Conservation (phyloP, 2,797 vertebrate genomes). For the Sciurus carolinensis region DNA sequence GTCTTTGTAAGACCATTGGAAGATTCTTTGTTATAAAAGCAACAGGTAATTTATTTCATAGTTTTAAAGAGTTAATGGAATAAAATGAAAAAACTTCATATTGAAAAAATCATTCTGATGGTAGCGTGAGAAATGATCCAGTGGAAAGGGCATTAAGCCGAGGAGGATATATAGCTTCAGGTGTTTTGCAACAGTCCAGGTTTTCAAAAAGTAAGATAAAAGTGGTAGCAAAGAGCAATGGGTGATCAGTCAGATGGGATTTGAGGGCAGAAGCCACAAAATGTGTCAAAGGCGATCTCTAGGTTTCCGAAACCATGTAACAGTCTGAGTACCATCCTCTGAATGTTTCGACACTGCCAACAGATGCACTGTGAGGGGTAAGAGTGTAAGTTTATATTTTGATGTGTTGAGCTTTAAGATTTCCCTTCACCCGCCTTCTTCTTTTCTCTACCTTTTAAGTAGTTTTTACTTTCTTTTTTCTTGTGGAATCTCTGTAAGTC, state of each 20-base stretch:
- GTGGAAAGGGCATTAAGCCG: background rate
- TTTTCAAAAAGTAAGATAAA: background rate
- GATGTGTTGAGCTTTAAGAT: background rate
- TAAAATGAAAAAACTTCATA: background rate
- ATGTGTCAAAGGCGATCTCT: background rate
- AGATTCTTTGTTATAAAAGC: background rate
- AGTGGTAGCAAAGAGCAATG: too few relatives aligned
- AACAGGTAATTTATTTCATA: background rate
- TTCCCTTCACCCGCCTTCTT: background rate
- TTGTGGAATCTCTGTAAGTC: conserved; percentile 21
- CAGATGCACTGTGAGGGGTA: background rate
- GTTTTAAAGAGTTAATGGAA: background rate
- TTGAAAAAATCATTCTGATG: background rate
- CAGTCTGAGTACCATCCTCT: background rate
- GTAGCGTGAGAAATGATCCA: background rate
- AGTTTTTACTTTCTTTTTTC: background rate
- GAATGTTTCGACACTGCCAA: fast-evolving
- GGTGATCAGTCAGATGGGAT: background rate
- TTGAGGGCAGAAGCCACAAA: background rate
- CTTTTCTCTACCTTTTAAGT: background rate
- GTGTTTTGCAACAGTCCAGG: background rate
- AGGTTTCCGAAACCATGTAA: background rate
- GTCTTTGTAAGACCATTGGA: background rate
- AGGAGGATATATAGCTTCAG: background rate
- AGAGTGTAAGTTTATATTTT: background rate